These are phyloP conservation scores for Pseudomugil gertrudae DNA, from an alignment of 2,797 vertebrate species.

Conservation along the genomic window DNA sequence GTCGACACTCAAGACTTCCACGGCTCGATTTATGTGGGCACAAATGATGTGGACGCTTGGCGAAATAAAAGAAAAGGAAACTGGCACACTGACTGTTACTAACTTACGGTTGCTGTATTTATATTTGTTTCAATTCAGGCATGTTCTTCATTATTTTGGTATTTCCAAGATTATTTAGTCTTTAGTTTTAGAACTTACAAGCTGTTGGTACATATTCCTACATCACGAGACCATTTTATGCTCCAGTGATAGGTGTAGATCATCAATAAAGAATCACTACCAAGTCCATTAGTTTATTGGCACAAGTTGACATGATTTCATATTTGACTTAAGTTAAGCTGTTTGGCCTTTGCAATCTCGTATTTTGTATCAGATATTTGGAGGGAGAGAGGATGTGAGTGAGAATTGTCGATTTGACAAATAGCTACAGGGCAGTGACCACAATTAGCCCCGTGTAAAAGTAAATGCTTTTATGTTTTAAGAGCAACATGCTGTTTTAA, in stretches of 20 bases:
- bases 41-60: conserved; percentile 32
- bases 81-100: not conserved
- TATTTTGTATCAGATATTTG: not conserved
- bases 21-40: conserved; percentile 44
- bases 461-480: not conserved
- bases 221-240: not conserved
- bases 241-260: not conserved
- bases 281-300: not conserved
- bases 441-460: not conserved
- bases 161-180: not conserved
- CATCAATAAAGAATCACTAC: not conserved
- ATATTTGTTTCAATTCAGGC: not conserved
- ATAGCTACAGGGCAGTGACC: not conserved
- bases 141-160: not conserved
- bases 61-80: not conserved
- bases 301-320: not conserved
- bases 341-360: not conserved
- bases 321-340: not conserved
- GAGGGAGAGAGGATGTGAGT: not conserved
- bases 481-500: not conserved
- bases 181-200: not conserved
- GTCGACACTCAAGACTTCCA: conserved; percentile 47
- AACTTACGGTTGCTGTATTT: not conserved
- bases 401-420: not conserved
- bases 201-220: not conserved